phyloP scores from a whole-genome alignment of 2,888 invertebrate species.

The Salpingus planirostris region DNA sequence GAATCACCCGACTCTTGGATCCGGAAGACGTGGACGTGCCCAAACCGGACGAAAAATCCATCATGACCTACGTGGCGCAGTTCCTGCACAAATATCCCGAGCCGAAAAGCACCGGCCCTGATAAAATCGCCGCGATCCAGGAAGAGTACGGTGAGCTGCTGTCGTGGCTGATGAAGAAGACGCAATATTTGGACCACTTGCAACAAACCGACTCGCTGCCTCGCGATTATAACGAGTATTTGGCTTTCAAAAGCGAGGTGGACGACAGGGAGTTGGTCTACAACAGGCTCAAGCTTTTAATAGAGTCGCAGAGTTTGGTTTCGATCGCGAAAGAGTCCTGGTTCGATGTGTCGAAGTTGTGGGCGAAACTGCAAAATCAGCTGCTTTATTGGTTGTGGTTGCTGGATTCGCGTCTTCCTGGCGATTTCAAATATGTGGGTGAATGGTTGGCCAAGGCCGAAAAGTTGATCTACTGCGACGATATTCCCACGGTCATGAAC shows the following conservation, averaged over 20 bases:
- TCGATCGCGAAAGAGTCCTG: slow-evolving; percentile 80
- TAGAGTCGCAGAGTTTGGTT: slow-evolving; percentile 71
- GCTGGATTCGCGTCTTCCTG: slow-evolving; percentile 76
- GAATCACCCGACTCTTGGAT: slow-evolving; percentile 84
- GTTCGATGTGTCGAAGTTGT: slow-evolving; percentile 69
- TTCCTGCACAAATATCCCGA: slow-evolving; percentile 93
- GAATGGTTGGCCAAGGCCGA: slow-evolving; percentile 89
- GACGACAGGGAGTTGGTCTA: slow-evolving; percentile 64
- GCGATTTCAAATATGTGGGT: slow-evolving; percentile 76
- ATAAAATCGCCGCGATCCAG: slow-evolving; percentile 69
- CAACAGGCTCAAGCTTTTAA: slow-evolving; percentile 68
- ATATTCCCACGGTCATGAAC: slow-evolving; percentile 75
- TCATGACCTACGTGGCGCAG: slow-evolving; percentile 98
- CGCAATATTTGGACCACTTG: slow-evolving; percentile 66
- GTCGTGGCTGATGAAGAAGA: slow-evolving; percentile 74
- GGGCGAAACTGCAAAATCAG: slow-evolving; percentile 72
- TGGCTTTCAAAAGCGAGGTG: slow-evolving; percentile 67
- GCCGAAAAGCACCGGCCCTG: slow-evolving; percentile 66
- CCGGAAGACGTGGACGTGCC: slow-evolving; percentile 94
- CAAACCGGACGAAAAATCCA: slow-evolving; percentile 93
- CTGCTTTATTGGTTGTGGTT: slow-evolving; percentile 84
- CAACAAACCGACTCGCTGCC: slow-evolving; percentile 68
- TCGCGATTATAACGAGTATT: slow-evolving; percentile 72
- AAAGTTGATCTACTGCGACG: slow-evolving; percentile 68
- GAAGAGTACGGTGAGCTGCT: slow-evolving; percentile 72